Evolutionary conservation across 2,888 invertebrate genomes (phyloP).

Genomic region (Eristalis pertinax): DNA sequence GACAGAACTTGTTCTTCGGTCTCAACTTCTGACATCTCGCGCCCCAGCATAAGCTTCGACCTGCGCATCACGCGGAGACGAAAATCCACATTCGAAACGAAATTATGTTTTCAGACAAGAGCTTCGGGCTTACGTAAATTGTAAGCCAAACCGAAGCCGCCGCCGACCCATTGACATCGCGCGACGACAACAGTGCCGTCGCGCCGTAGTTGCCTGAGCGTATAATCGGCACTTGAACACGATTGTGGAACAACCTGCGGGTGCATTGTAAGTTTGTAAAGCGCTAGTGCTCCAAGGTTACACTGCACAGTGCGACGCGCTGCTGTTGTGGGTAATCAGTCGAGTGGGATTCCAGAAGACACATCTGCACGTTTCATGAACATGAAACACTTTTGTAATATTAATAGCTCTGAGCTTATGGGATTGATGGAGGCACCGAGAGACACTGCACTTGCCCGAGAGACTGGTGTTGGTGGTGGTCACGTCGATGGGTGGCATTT

Average conservation of each 20-base stretch:
- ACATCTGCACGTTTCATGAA: slow-evolving; percentile 63
- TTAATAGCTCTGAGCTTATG: slow-evolving; percentile 57
- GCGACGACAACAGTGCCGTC: no score
- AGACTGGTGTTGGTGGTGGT: background rate
- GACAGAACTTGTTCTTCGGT: slow-evolving; percentile 45
- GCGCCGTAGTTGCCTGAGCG: background rate
- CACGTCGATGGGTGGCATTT: slow-evolving; percentile 4
- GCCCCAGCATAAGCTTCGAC: background rate
- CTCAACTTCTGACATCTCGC: slow-evolving; percentile 7
- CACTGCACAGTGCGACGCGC: background rate
- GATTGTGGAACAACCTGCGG: slow-evolving; percentile 65
- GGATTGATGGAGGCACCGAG: background rate
- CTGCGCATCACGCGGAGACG: background rate
- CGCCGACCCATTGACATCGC: slow-evolving; percentile 58
- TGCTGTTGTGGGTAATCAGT: background rate
- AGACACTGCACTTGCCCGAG: background rate
- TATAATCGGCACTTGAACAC: slow-evolving; percentile 20
- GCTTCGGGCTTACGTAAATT: slow-evolving; percentile 41
- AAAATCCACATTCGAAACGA: background rate
- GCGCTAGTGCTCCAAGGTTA: slow-evolving; percentile 50
- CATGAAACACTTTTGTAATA: slow-evolving; percentile 69
- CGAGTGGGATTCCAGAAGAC: slow-evolving; percentile 25
- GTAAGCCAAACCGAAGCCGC: slow-evolving; percentile 28
- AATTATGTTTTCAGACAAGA: background rate
- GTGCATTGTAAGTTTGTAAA: slow-evolving; percentile 56